phyloP scores from a whole-genome alignment of 2,888 invertebrate species.

The Aphodius sticticus region DNA sequence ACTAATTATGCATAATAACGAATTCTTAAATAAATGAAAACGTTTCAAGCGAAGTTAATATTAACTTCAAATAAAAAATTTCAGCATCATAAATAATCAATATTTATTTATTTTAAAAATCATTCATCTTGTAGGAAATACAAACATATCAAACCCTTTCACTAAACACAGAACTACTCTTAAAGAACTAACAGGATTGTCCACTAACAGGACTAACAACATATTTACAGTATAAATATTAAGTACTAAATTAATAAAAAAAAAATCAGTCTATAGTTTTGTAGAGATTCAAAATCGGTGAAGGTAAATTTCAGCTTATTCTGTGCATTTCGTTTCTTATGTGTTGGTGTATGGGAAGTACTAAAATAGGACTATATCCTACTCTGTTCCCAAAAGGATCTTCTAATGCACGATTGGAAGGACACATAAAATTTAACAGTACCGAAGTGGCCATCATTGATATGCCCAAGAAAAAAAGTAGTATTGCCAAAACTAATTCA shows the following conservation, averaged over 20 bases:
- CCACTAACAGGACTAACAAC: neutral
- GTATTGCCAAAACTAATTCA: slow-evolving; percentile 36
- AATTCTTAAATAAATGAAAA: too few species aligned
- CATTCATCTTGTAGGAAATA: slow-evolving; percentile 31
- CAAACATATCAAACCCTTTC: slow-evolving; percentile 30
- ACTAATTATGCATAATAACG: too few species aligned
- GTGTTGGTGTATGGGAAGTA: slow-evolving; percentile 47
- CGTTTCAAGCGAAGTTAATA: too few species aligned
- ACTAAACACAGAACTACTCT: neutral
- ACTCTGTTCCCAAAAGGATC: slow-evolving; percentile 42
- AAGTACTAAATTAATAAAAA: slow-evolving; percentile 35
- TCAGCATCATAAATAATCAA: too few species aligned
- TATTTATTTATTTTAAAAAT: slow-evolving; percentile 34
- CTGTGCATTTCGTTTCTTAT: slow-evolving; percentile 39
- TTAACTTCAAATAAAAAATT: too few species aligned
- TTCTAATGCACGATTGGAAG: slow-evolving; percentile 36
- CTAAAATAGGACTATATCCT: slow-evolving; percentile 53
- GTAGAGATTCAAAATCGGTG: slow-evolving; percentile 34
- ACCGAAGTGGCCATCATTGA: slow-evolving; percentile 47
- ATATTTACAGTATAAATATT: slow-evolving; percentile 27
- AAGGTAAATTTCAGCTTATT: slow-evolving; percentile 41
- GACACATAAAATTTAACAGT: slow-evolving; percentile 35
- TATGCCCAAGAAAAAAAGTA: slow-evolving; percentile 47
- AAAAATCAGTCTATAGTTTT: slow-evolving; percentile 38
- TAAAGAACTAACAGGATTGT: neutral